A percentile compares a stretch with the other conserved stretches of the same genome.
Conservation (phyloP, 2,888 invertebrate species). For the Lepidonotus clava region DNA sequence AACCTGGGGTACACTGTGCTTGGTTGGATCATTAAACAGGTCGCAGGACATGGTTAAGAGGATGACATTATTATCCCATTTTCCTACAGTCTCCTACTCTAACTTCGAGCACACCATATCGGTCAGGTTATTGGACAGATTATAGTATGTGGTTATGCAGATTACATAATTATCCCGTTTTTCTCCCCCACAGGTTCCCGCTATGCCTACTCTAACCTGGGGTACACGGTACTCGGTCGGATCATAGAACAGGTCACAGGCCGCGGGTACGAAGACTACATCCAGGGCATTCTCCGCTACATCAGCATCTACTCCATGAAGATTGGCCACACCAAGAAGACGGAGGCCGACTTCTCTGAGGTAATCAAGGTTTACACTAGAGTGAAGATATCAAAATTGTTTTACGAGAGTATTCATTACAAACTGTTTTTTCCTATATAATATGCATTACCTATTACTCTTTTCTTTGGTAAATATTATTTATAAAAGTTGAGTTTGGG, state of each 20-base stretch:
- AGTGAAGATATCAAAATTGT: too few relatives aligned
- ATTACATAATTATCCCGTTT: too few relatives aligned
- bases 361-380: too few relatives aligned
- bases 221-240: slow-evolving; percentile 74
- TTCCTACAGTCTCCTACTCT: too few relatives aligned
- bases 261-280: slow-evolving; percentile 68
- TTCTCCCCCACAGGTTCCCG: slow-evolving; percentile 73
- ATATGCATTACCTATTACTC: too few relatives aligned
- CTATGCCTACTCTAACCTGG: slow-evolving; percentile 77
- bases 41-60: slow-evolving; percentile 69
- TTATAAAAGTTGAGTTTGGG: too few relatives aligned
- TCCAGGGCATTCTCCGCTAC: slow-evolving; percentile 64
- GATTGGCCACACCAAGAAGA: slow-evolving; percentile 63
- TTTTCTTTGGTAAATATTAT: too few relatives aligned
- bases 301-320: slow-evolving; percentile 67
- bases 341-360: slow-evolving; percentile 66
- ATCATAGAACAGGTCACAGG: slow-evolving; percentile 71
- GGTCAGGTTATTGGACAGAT: too few relatives aligned
- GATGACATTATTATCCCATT: too few relatives aligned
- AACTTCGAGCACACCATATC: background rate
- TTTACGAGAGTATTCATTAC: too few relatives aligned
- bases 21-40: slow-evolving; percentile 72
- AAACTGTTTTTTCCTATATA: too few relatives aligned
- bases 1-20: slow-evolving; percentile 77
- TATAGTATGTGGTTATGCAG: too few relatives aligned